Evolutionary conservation across 2,888 invertebrate species (phyloP), one percentile per base, ranked within the genome.

Genomic region (Drosophila anomelani): DNA sequence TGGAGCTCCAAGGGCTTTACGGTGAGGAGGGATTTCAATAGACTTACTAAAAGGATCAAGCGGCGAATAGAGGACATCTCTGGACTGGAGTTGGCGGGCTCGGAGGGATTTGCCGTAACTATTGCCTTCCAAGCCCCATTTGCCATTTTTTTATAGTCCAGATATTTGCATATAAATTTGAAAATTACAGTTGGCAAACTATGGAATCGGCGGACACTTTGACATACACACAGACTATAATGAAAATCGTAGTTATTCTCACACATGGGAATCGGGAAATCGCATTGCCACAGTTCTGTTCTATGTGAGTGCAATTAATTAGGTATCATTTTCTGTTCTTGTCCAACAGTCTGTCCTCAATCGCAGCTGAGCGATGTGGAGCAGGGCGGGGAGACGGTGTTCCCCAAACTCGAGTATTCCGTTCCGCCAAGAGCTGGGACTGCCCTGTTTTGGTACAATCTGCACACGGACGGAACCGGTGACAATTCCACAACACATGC

Each of bases 201-300:
- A 39, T 39, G 39, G 39, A 39, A 39, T 39, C 39, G 39, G 39
- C n/a, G 39, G n/a, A 17, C 17, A 39, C 17, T 39, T 17, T 39
- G 8, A 9, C 9, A 3, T 17, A 4, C 39, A 39, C 17, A 9
- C 9, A 9, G 39, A 39, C 17, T 39, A 9, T 4, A 3, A 10
- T 17, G 0, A 39, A n/a, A 0, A 3, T 39, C 1, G 7, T 2
- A 0, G 3, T 2, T 5, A 15, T 38, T 15, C 7, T 38, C 1
- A 7, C 2, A 3, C 1, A 15, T 7, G 15, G 13, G 6, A 6
- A 7, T n/a, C 8, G 39, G 9, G 9, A 39, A 4, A 39, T 7
- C 17, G 39, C 9, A 39, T 39, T 39, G 39, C 39, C 39, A 39
- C 39, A n/a, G 39, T n/a, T 39, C 1, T 39, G 4, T 39, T 39